A percentile compares a stretch with the other conserved stretches of the same genome.
phyloP scores from a whole-genome alignment of 30 jellyfish, hydroid and myxozoan genomes.

The Hydractinia symbiolongicarpus region DNA sequence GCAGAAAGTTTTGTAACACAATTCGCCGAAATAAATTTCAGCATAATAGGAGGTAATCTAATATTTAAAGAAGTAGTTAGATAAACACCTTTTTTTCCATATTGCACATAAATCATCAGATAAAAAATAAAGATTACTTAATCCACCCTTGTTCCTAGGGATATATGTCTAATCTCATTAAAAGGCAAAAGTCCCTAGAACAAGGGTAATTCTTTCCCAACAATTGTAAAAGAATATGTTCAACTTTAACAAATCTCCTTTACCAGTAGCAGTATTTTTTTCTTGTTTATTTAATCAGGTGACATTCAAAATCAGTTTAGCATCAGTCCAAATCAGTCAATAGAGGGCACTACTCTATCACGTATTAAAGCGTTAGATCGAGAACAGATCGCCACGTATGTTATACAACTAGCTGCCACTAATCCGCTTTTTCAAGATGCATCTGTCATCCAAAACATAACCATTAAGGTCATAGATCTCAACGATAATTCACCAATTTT shows the following conservation, averaged over 20 bases:
- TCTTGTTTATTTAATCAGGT: conserved; percentile 41
- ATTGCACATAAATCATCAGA: too few species aligned
- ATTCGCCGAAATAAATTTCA: conserved; percentile 51
- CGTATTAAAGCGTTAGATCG: conserved; percentile 58
- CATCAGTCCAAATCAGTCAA: conserved; percentile 43
- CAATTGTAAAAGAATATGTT: not conserved
- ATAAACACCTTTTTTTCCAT: too few species aligned
- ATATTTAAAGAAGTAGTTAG: not conserved
- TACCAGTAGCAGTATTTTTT: not conserved
- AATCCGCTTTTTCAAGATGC: conserved; percentile 34
- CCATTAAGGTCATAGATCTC: conserved; percentile 53
- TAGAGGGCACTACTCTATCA: conserved; percentile 30
- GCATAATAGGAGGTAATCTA: conserved; percentile 53
- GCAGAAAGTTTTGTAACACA: conserved; percentile 55
- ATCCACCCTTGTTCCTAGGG: too few species aligned
- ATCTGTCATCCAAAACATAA: conserved; percentile 34
- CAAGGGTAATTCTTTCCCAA: not conserved
- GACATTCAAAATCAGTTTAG: conserved; percentile 44
- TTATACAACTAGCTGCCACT: conserved; percentile 45
- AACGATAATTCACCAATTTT: conserved; percentile 79
- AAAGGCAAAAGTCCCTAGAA: not conserved
- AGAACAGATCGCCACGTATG: conserved; percentile 47
- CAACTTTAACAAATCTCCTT: not conserved
- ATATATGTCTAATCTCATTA: not conserved
- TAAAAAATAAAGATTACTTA: too few species aligned